Base-by-base conservation (phyloP, 1,140 invertebrate species). In the Theocolax elegans region DNA sequence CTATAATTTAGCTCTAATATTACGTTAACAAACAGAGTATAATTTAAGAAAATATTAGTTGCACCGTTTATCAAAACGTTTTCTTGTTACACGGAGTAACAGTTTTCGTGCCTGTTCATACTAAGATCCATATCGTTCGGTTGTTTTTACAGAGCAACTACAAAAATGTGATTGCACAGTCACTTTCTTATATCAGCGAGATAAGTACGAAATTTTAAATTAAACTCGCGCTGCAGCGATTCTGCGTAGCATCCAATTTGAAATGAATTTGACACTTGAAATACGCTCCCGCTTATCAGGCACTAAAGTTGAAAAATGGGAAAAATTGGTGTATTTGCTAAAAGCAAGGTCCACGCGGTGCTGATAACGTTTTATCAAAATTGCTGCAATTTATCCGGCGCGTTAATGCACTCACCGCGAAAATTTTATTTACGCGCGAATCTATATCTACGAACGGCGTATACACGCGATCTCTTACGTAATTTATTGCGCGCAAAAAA, bases 301-400 rank as follows among this genome's bases (percentile, higher is more conserved):
- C 17, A 17, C 4, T 15, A 0, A 44, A 38, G 10, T 19, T 27
- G 25, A 48, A 62, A 58, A 67, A 25, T 25, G 8, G 17, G 19
- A 58, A 71, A 56, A 71, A 65, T 58, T 21, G 8, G 17, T 31
- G 15, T 59, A 38, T 67, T 67, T 51, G 29, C 42, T 51, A 42
- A 53, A 69, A 44, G 23, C 67, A 56, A 69, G 59, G 58, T 68
- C 46, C 56, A 21, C 35, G 46, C 48, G 44, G 10, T 19, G 3
- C 38, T 63, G 67, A 69, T 69, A 63, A 69, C 19, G 10, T 25
- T 63, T 69, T 69, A 69, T 69, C 67, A 23, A 63, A 69, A 64
- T 70, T 44, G 38, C 25, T 1, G 67, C 67, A n/a, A 17, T 51
- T 68, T 60, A 38, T 68, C 23, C 29, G 6, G 35, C 1, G 13